These are phyloP conservation scores for Oostethus manadensis DNA, from an alignment of 2,113 vertebrate species.

Conservation along the genomic window DNA sequence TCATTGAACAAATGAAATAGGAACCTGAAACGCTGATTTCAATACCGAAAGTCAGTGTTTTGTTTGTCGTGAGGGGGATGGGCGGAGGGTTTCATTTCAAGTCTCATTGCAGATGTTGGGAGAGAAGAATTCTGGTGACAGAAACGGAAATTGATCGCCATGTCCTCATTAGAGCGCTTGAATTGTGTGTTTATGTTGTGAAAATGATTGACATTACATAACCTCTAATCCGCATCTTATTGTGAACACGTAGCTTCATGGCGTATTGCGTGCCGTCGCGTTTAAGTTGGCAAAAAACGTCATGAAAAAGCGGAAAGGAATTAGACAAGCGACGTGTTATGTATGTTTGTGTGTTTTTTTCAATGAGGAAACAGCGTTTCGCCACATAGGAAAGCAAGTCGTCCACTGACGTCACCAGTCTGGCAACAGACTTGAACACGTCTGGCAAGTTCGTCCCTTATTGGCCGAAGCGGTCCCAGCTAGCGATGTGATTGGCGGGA, in stretches of 20 bases:
- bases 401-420: constrained; percentile 58
- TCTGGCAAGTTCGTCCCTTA: constrained; percentile 21
- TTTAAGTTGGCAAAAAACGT: neutral
- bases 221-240: neutral
- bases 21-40: no score
- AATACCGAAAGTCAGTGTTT: neutral
- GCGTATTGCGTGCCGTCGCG: accelerated
- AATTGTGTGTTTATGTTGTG: constrained; percentile 1
- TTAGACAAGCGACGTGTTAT: neutral
- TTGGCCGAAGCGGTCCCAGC: constrained; percentile 42
- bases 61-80: constrained; percentile 29
- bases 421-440: constrained; percentile 63
- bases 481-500: constrained; percentile 56
- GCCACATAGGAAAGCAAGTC: constrained; percentile 45
- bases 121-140: neutral
- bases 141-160: no score
- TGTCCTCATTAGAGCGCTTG: no score
- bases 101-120: constrained; percentile 48
- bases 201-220: constrained; percentile 2
- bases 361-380: constrained; percentile 49
- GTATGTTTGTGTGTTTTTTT: neutral
- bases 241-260: neutral
- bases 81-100: constrained; percentile 21
- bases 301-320: neutral
- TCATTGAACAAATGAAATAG: no score